Evolutionary conservation across 2,113 vertebrate species (phyloP).

Genomic region (Cervus canadensis): DNA sequence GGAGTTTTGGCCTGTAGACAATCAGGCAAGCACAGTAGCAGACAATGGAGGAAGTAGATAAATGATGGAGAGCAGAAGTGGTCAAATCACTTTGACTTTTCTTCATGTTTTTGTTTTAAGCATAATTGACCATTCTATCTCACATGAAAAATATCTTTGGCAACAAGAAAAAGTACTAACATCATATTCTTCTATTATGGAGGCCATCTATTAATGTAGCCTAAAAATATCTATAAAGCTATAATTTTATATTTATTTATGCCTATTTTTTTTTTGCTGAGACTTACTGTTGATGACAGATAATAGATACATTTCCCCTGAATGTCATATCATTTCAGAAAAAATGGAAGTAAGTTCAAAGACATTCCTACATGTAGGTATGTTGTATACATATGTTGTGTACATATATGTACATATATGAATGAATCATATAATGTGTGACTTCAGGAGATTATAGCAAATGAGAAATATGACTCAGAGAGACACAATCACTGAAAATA

Average conservation of each 20-base stretch:
- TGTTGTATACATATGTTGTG: neutral
- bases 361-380: neutral
- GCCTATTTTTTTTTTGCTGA: neutral
- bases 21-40: neutral
- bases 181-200: neutral
- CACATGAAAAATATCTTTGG: neutral
- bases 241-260: neutral
- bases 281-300: neutral
- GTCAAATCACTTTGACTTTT: neutral
- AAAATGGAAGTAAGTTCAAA: neutral
- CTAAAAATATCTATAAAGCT: neutral
- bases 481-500: neutral
- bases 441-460: neutral
- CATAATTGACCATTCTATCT: neutral
- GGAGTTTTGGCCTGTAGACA: neutral
- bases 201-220: neutral
- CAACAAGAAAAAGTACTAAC: neutral
- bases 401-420: neutral
- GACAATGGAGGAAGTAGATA: accelerated
- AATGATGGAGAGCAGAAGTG: neutral
- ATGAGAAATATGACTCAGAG: neutral
- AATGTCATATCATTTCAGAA: neutral
- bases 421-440: neutral
- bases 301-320: neutral
- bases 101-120: neutral